Conservation (phyloP, 2,113 vertebrate species). For the Carassius auratus region DNA sequence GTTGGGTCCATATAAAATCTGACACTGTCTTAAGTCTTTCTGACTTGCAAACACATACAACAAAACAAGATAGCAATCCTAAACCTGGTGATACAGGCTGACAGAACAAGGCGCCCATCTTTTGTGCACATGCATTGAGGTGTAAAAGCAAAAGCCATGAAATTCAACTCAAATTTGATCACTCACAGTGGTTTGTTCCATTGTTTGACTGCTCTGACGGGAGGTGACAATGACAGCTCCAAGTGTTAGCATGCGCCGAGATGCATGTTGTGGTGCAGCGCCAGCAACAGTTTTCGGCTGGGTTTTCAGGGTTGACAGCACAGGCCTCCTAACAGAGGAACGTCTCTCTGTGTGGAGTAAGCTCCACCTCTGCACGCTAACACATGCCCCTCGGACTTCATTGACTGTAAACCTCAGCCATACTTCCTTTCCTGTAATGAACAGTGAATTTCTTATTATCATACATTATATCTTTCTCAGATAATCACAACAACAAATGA, state of each 20-base stretch:
- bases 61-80: background rate
- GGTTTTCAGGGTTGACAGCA: constrained; percentile 12
- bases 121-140: background rate
- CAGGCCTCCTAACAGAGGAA: constrained; percentile 31
- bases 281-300: constrained; percentile 34
- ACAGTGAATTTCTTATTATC: constrained; percentile 32
- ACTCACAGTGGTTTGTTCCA: constrained; percentile 45
- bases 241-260: constrained; percentile 44
- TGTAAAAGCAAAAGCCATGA: background rate
- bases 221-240: constrained; percentile 32
- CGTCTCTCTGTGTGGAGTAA: constrained; percentile 20
- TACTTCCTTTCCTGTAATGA: constrained; percentile 45
- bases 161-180: constrained; percentile 19
- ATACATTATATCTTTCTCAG: background rate
- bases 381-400: constrained; percentile 26
- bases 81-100: background rate
- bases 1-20: background rate
- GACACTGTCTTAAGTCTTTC: background rate
- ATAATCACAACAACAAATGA: background rate
- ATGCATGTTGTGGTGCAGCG: constrained; percentile 39
- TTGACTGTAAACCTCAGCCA: constrained; percentile 41
- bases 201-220: constrained; percentile 36
- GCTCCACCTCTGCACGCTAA: constrained; percentile 35
- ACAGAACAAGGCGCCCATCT: background rate
- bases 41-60: background rate